Percentiles rank a stretch among this genome's conserved stretches.
phyloP scores from a whole-genome alignment of 2,888 invertebrate genomes.

The Brachypalpus laphriformis region DNA sequence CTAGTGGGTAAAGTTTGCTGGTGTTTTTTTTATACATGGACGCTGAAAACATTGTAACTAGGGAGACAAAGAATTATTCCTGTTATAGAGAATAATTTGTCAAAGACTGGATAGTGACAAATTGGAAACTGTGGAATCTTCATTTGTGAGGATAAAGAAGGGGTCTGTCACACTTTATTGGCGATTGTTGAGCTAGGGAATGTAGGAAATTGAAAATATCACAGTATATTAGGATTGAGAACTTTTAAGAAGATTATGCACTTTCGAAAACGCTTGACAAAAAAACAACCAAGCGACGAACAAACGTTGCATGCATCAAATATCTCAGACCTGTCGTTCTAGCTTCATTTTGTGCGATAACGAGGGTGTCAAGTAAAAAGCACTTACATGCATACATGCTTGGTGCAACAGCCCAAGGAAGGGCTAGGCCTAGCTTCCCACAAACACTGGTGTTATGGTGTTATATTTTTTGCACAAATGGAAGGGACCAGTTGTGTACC shows the following conservation, averaged over 20 bases:
- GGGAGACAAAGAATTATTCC: constrained; percentile 7
- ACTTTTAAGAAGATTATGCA: constrained; percentile 25
- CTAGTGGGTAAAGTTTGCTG: neutral
- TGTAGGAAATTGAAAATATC: constrained; percentile 24
- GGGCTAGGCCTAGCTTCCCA: too few relatives aligned
- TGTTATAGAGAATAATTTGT: constrained; percentile 23
- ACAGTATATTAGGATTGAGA: neutral
- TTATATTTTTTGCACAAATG: too few relatives aligned
- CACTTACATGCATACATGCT: too few relatives aligned
- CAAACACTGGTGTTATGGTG: too few relatives aligned
- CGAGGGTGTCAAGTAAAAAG: constrained; percentile 3
- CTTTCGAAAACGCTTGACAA: neutral
- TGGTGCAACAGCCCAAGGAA: too few relatives aligned
- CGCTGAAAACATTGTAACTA: neutral
- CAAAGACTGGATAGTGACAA: constrained; percentile 33
- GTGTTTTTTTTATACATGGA: neutral
- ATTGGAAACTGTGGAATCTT: constrained; percentile 27
- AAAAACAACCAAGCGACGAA: constrained; percentile 15
- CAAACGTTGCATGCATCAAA: neutral
- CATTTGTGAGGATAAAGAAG: neutral
- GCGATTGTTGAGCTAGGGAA: constrained; percentile 34
- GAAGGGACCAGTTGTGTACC: too few relatives aligned
- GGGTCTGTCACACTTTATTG: constrained; percentile 20
- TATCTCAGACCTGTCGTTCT: neutral
- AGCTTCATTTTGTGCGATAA: neutral